Evolutionary conservation across 2,113 vertebrate species (phyloP).

Genomic region (Ceyx melanurus): DNA sequence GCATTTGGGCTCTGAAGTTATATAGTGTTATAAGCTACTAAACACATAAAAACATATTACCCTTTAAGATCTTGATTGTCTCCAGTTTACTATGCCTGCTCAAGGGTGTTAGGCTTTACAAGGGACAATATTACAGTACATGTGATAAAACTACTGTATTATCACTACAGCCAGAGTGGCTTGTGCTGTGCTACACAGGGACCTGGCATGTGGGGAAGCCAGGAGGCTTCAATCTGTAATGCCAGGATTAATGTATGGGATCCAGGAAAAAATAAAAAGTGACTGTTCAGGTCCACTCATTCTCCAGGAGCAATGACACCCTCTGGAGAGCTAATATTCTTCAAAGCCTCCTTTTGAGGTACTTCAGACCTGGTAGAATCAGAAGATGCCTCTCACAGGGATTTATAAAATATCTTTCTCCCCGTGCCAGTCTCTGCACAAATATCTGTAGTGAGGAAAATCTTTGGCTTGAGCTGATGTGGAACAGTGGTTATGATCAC

Average conservation of each 20-base stretch:
- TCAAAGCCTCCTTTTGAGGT: neutral
- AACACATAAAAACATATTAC: constrained; percentile 12
- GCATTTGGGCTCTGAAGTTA: neutral
- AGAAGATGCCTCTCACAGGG: neutral
- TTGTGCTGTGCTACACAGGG: fast-evolving
- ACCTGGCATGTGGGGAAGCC: fast-evolving
- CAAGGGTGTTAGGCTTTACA: neutral
- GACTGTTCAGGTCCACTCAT: fast-evolving
- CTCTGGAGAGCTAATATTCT: neutral
- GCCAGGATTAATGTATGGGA: neutral
- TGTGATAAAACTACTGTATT: constrained; percentile 1
- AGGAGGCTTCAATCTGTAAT: neutral
- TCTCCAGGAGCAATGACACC: neutral
- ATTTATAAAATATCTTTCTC: neutral
- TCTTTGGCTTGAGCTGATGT: neutral
- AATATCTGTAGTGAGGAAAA: neutral
- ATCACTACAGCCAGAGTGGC: neutral
- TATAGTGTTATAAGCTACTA: neutral
- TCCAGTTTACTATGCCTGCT: constrained; percentile 27
- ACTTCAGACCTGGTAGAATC: neutral
- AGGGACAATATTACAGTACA: neutral
- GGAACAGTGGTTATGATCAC: neutral
- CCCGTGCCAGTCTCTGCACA: neutral
- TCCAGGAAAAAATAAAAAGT: neutral
- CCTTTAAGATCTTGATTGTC: constrained; percentile 11